Conservation (phyloP, 2,113 vertebrate genomes). For the Sterrhoptilus dennistouni region DNA sequence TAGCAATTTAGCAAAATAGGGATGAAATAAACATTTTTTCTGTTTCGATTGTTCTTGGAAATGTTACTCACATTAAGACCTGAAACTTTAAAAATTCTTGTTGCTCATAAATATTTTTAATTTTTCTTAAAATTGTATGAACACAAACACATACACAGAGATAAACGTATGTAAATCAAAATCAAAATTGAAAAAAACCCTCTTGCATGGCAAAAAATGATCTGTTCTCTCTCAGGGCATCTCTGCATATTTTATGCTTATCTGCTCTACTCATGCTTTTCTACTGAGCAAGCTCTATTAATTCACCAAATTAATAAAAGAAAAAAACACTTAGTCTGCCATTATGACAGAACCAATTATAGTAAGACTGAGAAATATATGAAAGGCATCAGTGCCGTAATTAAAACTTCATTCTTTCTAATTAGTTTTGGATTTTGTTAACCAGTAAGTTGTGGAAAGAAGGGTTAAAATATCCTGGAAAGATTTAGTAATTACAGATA, state of each 20-base stretch:
- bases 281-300: not conserved
- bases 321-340: not conserved
- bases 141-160: not conserved
- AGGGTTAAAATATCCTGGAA: conserved; percentile 70
- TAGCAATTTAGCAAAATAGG: not conserved
- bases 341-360: not conserved
- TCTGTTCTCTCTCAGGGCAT: not conserved
- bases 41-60: not conserved
- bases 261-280: not conserved
- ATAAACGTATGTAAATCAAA: not conserved
- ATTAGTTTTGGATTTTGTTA: conserved; percentile 31
- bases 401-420: conserved; percentile 28
- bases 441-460: not conserved
- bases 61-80: not conserved
- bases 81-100: not conserved
- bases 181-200: not conserved
- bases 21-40: not conserved
- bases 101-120: not conserved
- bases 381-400: not conserved
- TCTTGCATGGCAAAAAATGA: not conserved
- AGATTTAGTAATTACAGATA: conserved; percentile 72
- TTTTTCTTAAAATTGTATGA: not conserved
- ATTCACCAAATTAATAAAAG: not conserved
- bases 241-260: not conserved
- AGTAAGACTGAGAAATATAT: conserved; percentile 3